Conservation (phyloP, 1,140 invertebrate species). For the Neocloeon triangulifer region DNA sequence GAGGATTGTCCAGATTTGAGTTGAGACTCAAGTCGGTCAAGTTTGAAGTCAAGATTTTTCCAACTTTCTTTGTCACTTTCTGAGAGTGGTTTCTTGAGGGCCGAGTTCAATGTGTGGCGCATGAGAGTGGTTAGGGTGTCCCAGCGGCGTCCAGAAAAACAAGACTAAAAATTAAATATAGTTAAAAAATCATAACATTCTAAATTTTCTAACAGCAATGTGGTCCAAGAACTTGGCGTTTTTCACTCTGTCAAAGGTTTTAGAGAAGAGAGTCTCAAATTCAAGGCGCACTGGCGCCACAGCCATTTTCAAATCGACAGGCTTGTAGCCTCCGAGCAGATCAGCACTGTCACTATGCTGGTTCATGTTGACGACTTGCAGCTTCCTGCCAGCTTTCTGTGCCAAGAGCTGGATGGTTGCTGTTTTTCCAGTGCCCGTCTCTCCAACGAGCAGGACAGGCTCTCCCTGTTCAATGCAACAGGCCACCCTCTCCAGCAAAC, state of each 20-base stretch:
- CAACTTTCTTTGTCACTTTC: constrained; percentile 16
- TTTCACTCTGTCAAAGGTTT: constrained; percentile 52
- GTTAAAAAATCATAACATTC: no score
- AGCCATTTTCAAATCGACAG: constrained; percentile 71
- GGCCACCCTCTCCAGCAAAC: constrained; percentile 67
- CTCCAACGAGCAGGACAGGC: constrained; percentile 86
- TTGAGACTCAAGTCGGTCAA: constrained; percentile 36
- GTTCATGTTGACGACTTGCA: constrained; percentile 97
- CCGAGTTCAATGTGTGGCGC: constrained; percentile 41
- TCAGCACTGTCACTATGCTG: constrained; percentile 95
- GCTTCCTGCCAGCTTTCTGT: constrained; percentile 50
- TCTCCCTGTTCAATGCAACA: constrained; percentile 63
- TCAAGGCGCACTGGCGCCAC: constrained; percentile 61
- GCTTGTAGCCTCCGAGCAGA: constrained; percentile 92
- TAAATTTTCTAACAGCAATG: constrained; percentile 26
- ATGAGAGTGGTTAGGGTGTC: constrained; percentile 48
- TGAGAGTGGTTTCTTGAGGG: constrained; percentile 35
- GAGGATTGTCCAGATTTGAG: no score
- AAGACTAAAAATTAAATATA: constrained; percentile 22
- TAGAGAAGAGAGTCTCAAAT: constrained; percentile 63
- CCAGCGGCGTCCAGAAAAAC: constrained; percentile 50
- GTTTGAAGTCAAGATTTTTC: constrained; percentile 14
- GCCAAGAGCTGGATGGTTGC: constrained; percentile 88
- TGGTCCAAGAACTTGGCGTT: constrained; percentile 71
- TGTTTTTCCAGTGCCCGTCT: constrained; percentile 97